Conservation (phyloP, 2,888 invertebrate genomes). For the Nymphalis polychloros region DNA sequence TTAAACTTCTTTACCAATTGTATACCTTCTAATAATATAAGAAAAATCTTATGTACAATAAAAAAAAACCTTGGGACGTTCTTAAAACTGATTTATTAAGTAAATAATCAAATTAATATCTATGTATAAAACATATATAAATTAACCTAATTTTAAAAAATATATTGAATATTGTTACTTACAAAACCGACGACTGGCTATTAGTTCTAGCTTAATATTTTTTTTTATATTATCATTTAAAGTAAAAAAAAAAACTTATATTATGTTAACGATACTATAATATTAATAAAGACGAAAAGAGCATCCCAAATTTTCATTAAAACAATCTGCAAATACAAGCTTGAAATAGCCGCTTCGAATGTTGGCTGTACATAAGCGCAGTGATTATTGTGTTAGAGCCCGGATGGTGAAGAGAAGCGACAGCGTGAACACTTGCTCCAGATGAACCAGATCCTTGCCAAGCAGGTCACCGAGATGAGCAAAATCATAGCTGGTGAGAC, state of each 20-base stretch:
- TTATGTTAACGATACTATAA: too few species aligned
- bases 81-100: neutral
- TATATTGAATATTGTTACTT: too few species aligned
- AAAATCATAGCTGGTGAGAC: slow-evolving; percentile 95
- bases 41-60: neutral
- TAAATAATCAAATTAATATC: neutral
- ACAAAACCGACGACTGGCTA: too few species aligned
- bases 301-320: slow-evolving; percentile 4
- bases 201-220: neutral
- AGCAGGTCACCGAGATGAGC: slow-evolving; percentile 97
- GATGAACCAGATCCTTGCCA: slow-evolving; percentile 94
- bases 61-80: neutral
- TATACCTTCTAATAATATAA: neutral
- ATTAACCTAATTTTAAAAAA: too few species aligned
- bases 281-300: neutral
- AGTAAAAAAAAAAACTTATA: too few species aligned
- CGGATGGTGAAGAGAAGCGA: slow-evolving; percentile 91
- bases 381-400: slow-evolving; percentile 82
- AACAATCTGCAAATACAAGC: slow-evolving; percentile 50
- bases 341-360: slow-evolving; percentile 71
- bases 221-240: neutral
- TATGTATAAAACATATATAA: too few species aligned
- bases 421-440: slow-evolving; percentile 94
- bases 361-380: slow-evolving; percentile 71
- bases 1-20: neutral